These are phyloP conservation scores for Beaufortia kweichowensis DNA, from an alignment of 2,113 vertebrate genomes.

Conservation along the genomic window DNA sequence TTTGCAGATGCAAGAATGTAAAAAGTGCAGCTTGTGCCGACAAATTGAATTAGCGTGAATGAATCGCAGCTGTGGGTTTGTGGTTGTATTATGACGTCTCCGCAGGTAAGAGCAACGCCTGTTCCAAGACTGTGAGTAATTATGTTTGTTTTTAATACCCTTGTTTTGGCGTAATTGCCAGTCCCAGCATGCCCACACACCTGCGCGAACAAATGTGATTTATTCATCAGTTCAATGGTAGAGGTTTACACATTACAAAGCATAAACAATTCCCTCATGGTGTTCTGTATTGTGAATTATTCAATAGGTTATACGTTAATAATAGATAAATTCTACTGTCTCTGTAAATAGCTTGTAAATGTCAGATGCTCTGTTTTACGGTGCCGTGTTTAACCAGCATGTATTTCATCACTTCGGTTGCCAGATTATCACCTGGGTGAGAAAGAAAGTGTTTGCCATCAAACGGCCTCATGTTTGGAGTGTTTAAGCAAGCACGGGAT, in stretches of 20 bases:
- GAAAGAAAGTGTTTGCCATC: background rate
- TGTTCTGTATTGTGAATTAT: conserved; percentile 65
- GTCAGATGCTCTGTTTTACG: conserved; percentile 58
- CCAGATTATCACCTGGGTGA: conserved; percentile 6
- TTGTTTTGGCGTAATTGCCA: conserved; percentile 46
- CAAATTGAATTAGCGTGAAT: conserved; percentile 25
- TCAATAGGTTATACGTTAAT: conserved; percentile 65
- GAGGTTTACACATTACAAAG: conserved; percentile 60
- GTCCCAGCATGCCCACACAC: conserved; percentile 47
- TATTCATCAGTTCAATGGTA: conserved; percentile 60
- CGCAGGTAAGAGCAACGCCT: conserved; percentile 23
- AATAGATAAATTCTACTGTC: conserved; percentile 60
- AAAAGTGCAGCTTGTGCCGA: conserved; percentile 7
- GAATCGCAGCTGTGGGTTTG: conserved; percentile 23
- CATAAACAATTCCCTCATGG: conserved; percentile 55
- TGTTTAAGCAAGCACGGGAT: background rate
- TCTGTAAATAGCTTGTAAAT: conserved; percentile 67
- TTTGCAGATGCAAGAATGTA: background rate
- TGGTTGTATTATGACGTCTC: conserved; percentile 25
- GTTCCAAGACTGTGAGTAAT: conserved; percentile 15
- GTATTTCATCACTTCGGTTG: conserved; percentile 26
- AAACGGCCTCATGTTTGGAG: background rate
- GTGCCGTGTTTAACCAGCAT: conserved; percentile 51
- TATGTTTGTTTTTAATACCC: conserved; percentile 48
- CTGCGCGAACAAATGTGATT: conserved; percentile 57